Conservation (phyloP, 2,888 invertebrate genomes). For the Graphium colonna region DNA sequence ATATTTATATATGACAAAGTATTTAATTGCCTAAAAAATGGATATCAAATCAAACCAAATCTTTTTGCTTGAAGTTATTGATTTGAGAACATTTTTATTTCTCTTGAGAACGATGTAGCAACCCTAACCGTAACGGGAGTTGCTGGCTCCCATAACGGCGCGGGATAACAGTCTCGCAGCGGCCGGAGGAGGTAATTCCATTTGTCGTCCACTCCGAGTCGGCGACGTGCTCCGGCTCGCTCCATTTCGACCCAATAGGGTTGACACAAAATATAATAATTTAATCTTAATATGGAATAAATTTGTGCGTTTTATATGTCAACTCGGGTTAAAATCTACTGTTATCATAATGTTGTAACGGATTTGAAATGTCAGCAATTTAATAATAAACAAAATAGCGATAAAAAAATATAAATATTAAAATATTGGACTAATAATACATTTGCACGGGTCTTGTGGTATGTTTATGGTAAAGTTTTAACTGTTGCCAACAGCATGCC, state of each 20-base stretch:
- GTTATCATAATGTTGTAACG: not conserved
- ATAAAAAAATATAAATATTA: not conserved
- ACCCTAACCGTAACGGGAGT: not conserved
- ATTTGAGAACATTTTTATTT: not conserved
- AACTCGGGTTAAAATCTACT: not conserved
- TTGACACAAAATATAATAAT: not conserved
- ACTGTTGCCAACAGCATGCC: too few relatives aligned
- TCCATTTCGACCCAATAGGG: not conserved
- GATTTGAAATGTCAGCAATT: not conserved
- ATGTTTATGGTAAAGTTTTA: not conserved
- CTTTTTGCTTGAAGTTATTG: too few relatives aligned
- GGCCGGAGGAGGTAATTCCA: conserved; percentile 4
- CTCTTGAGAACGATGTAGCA: not conserved
- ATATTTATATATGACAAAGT: too few relatives aligned
- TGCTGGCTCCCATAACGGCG: not conserved
- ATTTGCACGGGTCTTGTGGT: not conserved
- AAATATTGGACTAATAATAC: not conserved
- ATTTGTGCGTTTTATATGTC: not conserved
- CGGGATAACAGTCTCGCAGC: conserved; percentile 2
- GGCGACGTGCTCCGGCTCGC: conserved; percentile 17
- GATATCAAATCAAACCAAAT: too few relatives aligned
- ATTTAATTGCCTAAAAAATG: too few relatives aligned
- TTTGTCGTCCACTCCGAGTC: conserved; percentile 3
- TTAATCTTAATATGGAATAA: not conserved
- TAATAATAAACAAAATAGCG: not conserved